These are phyloP conservation scores for Stenoptilia bipunctidactyla DNA, from an alignment of 2,888 invertebrate genomes.

Conservation along the genomic window DNA sequence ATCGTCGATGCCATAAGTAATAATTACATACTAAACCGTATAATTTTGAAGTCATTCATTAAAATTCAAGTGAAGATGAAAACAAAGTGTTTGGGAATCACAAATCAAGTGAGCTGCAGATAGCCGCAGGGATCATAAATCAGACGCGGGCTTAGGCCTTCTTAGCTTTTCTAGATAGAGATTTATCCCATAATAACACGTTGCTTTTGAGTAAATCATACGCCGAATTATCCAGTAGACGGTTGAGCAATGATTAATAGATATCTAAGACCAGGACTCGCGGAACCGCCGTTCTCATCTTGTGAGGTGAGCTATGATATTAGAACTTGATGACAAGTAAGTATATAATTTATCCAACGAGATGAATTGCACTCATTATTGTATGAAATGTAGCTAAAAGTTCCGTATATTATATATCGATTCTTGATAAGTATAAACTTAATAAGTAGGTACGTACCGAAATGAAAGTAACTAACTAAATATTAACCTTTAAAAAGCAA, in stretches of 20 bases:
- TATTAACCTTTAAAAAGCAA: too few relatives aligned
- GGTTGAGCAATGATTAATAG: conserved; percentile 58
- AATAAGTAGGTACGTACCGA: too few relatives aligned
- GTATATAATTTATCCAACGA: too few relatives aligned
- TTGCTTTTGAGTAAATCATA: conserved; percentile 70
- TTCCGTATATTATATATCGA: too few relatives aligned
- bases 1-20: conserved; percentile 47
- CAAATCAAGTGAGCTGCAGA: conserved; percentile 61
- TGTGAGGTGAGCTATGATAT: conserved; percentile 22
- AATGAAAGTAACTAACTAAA: too few relatives aligned
- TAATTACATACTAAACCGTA: conserved; percentile 55
- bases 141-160: conserved; percentile 64
- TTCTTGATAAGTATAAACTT: too few relatives aligned
- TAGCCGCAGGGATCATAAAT: conserved; percentile 56
- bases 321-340: too few relatives aligned
- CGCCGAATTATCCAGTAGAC: conserved; percentile 71
- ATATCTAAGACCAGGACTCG: conserved; percentile 24
- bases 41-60: conserved; percentile 64
- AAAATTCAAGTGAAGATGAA: conserved; percentile 65
- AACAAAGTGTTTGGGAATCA: conserved; percentile 50
- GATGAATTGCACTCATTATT: too few relatives aligned
- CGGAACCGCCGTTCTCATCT: conserved; percentile 39
- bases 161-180: conserved; percentile 72
- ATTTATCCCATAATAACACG: conserved; percentile 70
- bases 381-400: too few relatives aligned